Evolutionary conservation across 2,888 invertebrate genomes (phyloP).

Genomic region (Chymomyza caudatula): DNA sequence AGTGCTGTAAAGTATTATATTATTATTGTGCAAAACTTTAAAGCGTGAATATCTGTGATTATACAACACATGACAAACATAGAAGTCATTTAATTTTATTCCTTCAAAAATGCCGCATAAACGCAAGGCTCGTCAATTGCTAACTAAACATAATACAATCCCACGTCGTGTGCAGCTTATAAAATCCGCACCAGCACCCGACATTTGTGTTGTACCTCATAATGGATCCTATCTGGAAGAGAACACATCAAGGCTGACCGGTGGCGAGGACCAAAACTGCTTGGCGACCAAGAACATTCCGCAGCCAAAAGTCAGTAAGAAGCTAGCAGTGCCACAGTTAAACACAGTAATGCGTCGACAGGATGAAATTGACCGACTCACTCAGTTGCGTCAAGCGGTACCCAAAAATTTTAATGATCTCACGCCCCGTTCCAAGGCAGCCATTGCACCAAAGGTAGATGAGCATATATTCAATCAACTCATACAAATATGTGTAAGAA

Average conservation of each 20-base stretch:
- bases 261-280: not conserved
- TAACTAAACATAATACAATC: conserved; percentile 10
- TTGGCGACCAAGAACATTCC: not conserved
- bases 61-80: conserved; percentile 41
- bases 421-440: conserved; percentile 53
- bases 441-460: conserved; percentile 67
- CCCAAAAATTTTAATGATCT: conserved; percentile 24
- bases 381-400: conserved; percentile 17
- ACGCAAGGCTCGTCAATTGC: conserved; percentile 5
- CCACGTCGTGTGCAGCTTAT: conserved; percentile 3
- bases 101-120: conserved; percentile 40
- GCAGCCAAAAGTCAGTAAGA: not conserved
- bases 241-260: not conserved
- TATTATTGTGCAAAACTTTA: not conserved
- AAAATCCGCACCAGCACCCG: not conserved
- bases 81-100: not conserved
- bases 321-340: conserved; percentile 47
- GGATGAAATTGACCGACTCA: conserved; percentile 43
- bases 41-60: not conserved
- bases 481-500: not conserved
- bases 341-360: conserved; percentile 55
- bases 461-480: not conserved
- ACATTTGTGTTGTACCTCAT: conserved; percentile 14
- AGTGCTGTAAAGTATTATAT: not conserved
- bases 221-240: not conserved